Percentiles rank a stretch among this genome's conserved stretches.
These are phyloP conservation scores for Dendrolimus pini DNA, from an alignment of 2,888 invertebrate genomes.

Conservation along the genomic window DNA sequence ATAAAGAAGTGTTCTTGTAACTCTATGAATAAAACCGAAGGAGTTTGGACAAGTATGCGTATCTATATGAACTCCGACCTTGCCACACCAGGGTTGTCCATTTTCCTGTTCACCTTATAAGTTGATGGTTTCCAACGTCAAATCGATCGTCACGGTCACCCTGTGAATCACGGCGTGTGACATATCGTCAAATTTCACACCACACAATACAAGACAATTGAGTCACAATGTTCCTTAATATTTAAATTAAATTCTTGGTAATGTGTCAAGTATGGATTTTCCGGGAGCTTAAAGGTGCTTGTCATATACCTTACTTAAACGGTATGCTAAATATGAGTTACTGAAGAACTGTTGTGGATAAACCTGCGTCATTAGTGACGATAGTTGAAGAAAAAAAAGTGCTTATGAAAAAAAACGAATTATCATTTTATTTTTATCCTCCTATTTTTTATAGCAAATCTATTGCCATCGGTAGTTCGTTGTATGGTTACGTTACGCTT, in stretches of 20 bases:
- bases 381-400: too few relatives aligned
- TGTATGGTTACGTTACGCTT: too few relatives aligned
- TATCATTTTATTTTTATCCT: too few relatives aligned
- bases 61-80: background rate
- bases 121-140: background rate
- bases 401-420: too few relatives aligned
- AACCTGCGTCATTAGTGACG: too few relatives aligned
- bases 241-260: slow-evolving; percentile 16
- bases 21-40: too few relatives aligned
- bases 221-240: slow-evolving; percentile 20
- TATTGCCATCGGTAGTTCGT: too few relatives aligned
- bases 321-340: background rate
- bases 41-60: too few relatives aligned
- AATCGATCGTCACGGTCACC: background rate
- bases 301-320: background rate
- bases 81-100: background rate
- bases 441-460: too few relatives aligned
- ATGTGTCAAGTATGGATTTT: background rate
- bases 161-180: slow-evolving; percentile 19
- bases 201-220: slow-evolving; percentile 17
- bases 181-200: slow-evolving; percentile 16
- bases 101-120: background rate
- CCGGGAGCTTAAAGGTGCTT: background rate
- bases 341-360: too few relatives aligned
- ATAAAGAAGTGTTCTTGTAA: too few relatives aligned